Base-by-base conservation (phyloP, 2,888 invertebrate species). In the Megastigmus dorsalis region DNA sequence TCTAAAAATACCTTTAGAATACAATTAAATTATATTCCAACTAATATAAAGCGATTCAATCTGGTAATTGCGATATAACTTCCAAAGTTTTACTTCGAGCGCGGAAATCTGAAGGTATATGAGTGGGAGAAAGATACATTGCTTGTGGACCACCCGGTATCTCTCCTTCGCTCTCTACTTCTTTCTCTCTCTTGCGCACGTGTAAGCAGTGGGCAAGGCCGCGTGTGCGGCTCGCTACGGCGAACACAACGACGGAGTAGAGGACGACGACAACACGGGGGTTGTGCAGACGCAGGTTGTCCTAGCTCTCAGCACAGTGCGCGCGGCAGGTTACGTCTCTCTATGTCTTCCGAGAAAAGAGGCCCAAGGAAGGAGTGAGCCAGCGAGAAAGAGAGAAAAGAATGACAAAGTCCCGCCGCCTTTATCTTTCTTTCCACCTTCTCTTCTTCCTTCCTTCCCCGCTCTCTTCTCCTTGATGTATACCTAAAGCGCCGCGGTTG, bases 261-360 rank as follows among this genome's bases (percentile, higher is more conserved):
- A n/a, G n/a, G n/a, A n/a, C n/a, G n/a, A n/a, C n/a, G n/a, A n/a
- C n/a, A n/a, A n/a, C n/a, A n/a, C n/a, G n/a, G n/a, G n/a, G n/a
- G n/a, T n/a, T n/a, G n/a, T n/a, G n/a, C n/a, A n/a, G n/a, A n/a
- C n/a, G 38, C 59, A 60, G 59, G 59, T 60, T 60, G 43, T 33
- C 7, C 36, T 6, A 13, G 13, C 26, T 28, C 13, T 9, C 23
- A n/a, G n/a, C n/a, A n/a, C n/a, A n/a, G n/a, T n/a, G n/a, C n/a
- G n/a, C 48, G 28, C 59, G 57, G 57, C 69, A 69, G 69, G 69
- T 69, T 67, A 67, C 57, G 33, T 68, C 41, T 59, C 28, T 36
- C 23, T 43, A 23, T 20, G 26, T 63, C 45, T 63, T 63, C 54
- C 28, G 26, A 62, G 55, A 70, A 54, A 23, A 62, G 33, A 43